Conservation (phyloP, 2,888 invertebrate species). For the Spodoptera picta region DNA sequence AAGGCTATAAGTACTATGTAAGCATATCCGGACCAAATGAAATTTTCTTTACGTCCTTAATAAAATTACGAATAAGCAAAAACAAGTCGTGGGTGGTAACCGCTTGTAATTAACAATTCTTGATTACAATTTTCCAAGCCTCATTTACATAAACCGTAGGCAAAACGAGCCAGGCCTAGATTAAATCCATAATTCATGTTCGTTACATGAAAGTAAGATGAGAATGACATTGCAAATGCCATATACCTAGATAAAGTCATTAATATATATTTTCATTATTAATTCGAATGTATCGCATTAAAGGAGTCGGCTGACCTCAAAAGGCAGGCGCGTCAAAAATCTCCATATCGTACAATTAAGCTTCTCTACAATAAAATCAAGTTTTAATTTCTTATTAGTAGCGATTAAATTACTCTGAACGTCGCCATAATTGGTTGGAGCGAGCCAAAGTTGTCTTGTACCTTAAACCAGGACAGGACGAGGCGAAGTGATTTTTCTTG, state of each 20-base stretch:
- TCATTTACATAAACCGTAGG: conserved; percentile 77
- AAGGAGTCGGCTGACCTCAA: conserved; percentile 68
- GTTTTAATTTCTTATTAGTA: conserved; percentile 78
- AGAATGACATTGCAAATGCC: conserved; percentile 55
- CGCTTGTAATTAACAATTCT: conserved; percentile 71
- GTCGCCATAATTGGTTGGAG: conserved; percentile 74
- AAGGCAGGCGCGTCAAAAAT: conserved; percentile 72
- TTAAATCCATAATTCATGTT: conserved; percentile 74
- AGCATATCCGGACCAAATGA: conserved; percentile 34
- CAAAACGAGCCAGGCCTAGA: conserved; percentile 70
- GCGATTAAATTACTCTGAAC: conserved; percentile 77
- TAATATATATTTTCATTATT: conserved; percentile 70
- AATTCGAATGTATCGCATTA: conserved; percentile 56
- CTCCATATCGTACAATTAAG: conserved; percentile 72
- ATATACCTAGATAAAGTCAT: conserved; percentile 72
- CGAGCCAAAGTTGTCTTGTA: conserved; percentile 41
- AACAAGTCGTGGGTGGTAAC: conserved; percentile 71
- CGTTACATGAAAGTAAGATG: conserved; percentile 50
- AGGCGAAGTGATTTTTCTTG: conserved; percentile 47
- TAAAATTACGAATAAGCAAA: conserved; percentile 45
- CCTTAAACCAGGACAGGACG: conserved; percentile 35
- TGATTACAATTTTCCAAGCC: conserved; percentile 69
- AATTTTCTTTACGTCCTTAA: conserved; percentile 41
- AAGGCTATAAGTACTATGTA: conserved; percentile 27
- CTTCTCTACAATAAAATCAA: conserved; percentile 80